Conservation (phyloP, 2,888 invertebrate genomes). For the Hartigia nigra region DNA sequence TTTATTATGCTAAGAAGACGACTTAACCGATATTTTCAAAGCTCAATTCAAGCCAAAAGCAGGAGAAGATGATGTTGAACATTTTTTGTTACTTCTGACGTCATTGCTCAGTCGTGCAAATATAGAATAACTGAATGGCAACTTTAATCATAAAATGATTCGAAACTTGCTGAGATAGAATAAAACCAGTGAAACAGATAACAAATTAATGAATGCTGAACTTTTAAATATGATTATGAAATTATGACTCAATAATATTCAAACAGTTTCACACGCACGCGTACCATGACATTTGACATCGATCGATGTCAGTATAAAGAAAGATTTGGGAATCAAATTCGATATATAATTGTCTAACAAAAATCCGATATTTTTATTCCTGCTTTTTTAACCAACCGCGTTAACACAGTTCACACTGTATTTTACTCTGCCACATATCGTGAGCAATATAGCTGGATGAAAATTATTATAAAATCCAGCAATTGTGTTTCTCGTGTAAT, state of each 20-base stretch:
- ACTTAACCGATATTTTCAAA: neutral
- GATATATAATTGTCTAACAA: neutral
- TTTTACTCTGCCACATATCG: neutral
- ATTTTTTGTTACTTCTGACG: neutral
- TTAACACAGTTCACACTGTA: neutral
- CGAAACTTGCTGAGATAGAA: neutral
- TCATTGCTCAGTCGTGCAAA: neutral
- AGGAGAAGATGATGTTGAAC: neutral
- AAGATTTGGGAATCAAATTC: neutral
- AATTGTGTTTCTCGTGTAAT: neutral
- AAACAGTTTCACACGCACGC: neutral
- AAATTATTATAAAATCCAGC: too few relatives aligned
- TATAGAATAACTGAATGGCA: neutral
- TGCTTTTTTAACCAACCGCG: too few relatives aligned
- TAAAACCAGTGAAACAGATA: neutral
- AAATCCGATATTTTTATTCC: neutral
- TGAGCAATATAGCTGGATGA: too few relatives aligned
- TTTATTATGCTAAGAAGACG: neutral
- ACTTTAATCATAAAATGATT: neutral
- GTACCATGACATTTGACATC: neutral
- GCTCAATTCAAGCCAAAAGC: neutral
- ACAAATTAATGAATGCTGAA: neutral
- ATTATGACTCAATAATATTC: neutral
- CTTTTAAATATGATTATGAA: neutral
- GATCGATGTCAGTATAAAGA: neutral